Evolutionary conservation across 2,113 vertebrate species (phyloP), one percentile per base, ranked within the genome.

Genomic region (Emydocephalus ijimae): DNA sequence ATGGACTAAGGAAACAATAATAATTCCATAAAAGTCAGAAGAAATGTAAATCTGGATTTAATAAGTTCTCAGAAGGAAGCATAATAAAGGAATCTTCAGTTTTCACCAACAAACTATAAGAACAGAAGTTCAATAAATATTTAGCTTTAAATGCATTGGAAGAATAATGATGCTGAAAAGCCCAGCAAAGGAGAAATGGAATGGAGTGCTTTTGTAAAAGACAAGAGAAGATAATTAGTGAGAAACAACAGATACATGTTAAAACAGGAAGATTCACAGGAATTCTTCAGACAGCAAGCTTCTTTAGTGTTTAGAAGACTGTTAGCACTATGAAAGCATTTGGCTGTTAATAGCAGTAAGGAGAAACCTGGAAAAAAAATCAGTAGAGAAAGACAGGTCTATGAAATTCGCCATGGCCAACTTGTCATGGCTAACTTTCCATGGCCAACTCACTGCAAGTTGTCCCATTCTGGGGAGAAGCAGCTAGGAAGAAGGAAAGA

Each of bases 221-320:
- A 91, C 90, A 91, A 93, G 90, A 55, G 69, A 89, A 52, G 23
- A 87, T 91, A 93, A 89, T 93, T 91, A 93, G 90, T 43, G 50
- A 89, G 69, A 93, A 91, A 89, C 87, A 91, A 89, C 89, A 74
- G 69, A 93, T 52, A 89, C 56, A 64, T 69, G 23, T 89, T 91
- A 93, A 74, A 89, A 91, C 29, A 89, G 24, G 74, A 89, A 89
- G 39, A 39, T 93, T 87, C 92, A 86, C 56, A 74, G 56, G 56
- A 92, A 90, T 92, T 86, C 88, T 92, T 86, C 45, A 87, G 74
- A 64, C 56, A 21, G 81, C 48, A 86, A 43, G 81, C 74, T 92
- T 54, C 21, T 50, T 56, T 8, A 1, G 29, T 39, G 18, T 86
- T 90, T 90, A 48, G 74, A 61, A 81, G 86, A 57, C 43, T n/a